Base-by-base conservation (phyloP, 2,888 invertebrate genomes). In the Pterobdella sp. region DNA sequence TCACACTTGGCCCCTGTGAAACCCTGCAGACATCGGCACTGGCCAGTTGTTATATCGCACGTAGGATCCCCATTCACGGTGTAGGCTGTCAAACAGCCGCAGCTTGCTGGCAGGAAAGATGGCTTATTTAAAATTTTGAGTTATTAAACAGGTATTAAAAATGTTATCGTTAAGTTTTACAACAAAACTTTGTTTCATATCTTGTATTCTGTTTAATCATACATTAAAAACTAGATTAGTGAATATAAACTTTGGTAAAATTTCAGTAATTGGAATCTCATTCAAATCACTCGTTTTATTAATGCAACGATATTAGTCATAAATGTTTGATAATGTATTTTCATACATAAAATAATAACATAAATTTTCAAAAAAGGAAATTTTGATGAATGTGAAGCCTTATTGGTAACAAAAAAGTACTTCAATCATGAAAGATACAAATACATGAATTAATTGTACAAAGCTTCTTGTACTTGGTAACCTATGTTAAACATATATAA, bases 21-120 rank as follows among this genome's bases (percentile, higher is more conserved):
- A 26, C 71, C 71, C 0, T 60, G 56, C 1, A 60, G 35, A 31
- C 71, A 71, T 2, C 35, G 14, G 37, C 71, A 71, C 26, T 71
- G 71, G n/a, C 71, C 71, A n/a, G 32, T 31, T 22, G 31, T 63
- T 4, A 65, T 35, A 18, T 29, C 34, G 26, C 71, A 71, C 1
- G 31, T 34, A n/a, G 52, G n/a, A 32, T 71, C 56, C 2, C 35
- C 36, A 36, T 63, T 63, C 22, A 63, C n/a, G 29, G 71, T 71
- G 63, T 63, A 71, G 63, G 22, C 26, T 18, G 60, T 60, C 34
- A 31, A 18, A 31, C 71, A 71, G 60, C 35, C 49, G 26, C 71
- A 71, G 7, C 63, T 52, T n/a, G 18, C 71, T 71, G 60, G 1
- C 1, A 29, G 31, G 52, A 35, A 1, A 29, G 7, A 52, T 2